phyloP scores from a whole-genome alignment of 2,797 vertebrate species.

The Tenualosa thibaudeaui region DNA sequence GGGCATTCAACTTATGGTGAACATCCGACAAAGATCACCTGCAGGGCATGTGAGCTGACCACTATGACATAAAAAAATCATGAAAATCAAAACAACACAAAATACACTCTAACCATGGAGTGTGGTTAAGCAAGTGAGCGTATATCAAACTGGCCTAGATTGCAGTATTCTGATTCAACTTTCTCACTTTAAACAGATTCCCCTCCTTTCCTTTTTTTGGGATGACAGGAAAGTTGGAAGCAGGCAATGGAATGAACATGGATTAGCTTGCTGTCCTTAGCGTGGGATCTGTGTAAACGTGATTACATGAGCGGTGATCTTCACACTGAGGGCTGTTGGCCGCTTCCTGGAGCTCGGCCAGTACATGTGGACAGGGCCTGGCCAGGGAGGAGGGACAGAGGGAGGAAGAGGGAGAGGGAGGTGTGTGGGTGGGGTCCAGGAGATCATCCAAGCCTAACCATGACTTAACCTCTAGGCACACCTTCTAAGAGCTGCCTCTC shows the following conservation, averaged over 20 bases:
- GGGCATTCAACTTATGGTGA: not conserved
- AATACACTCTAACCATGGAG: not conserved
- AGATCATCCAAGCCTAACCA: slow-evolving; percentile 26
- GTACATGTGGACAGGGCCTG: slow-evolving; percentile 27
- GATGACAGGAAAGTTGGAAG: not conserved
- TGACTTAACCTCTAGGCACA: not conserved
- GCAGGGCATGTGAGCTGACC: not conserved
- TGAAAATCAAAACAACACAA: not conserved
- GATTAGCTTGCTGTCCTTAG: slow-evolving; percentile 54
- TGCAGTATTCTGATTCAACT: not conserved
- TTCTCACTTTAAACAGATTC: not conserved
- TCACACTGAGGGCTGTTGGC: slow-evolving; percentile 37
- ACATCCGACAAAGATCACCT: not conserved
- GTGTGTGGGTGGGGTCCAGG: not conserved
- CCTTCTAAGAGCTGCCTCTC: slow-evolving; percentile 1
- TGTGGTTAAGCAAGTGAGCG: not conserved
- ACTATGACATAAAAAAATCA: too few species aligned
- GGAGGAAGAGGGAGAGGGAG: not conserved
- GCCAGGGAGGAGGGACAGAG: not conserved
- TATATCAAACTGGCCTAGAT: not conserved
- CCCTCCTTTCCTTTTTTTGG: not conserved
- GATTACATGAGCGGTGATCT: slow-evolving; percentile 51
- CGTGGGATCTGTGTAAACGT: slow-evolving; percentile 47
- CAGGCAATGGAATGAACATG: slow-evolving; percentile 37
- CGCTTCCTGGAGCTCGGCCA: slow-evolving; percentile 43